Evolutionary conservation across 2,113 vertebrate genomes (phyloP).

Genomic region (Rutilus rutilus): DNA sequence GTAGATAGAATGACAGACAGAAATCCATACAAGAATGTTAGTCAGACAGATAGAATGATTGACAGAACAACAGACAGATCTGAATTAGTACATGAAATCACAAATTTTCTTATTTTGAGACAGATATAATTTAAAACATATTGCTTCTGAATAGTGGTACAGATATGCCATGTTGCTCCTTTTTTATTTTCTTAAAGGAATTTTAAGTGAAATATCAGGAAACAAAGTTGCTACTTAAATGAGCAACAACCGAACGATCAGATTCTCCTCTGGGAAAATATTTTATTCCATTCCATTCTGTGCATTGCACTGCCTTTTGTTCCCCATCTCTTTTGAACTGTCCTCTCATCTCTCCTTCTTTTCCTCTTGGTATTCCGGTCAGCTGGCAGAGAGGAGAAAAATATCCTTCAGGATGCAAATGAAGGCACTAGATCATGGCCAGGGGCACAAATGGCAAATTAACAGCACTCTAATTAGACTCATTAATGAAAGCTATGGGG

Average conservation of each 20-base stretch:
- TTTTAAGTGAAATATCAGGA: not conserved
- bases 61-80: not conserved
- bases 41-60: too few relatives aligned
- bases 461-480: conserved; percentile 60
- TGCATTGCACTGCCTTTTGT: conserved; percentile 7
- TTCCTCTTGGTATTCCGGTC: conserved; percentile 50
- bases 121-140: not conserved
- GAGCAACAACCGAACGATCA: not conserved
- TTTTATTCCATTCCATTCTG: not conserved
- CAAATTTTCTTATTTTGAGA: not conserved
- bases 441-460: conserved; percentile 60
- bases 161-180: not conserved
- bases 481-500: conserved; percentile 57
- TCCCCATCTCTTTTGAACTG: conserved; percentile 32
- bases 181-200: not conserved
- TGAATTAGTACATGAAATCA: not conserved
- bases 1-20: too few relatives aligned
- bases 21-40: too few relatives aligned
- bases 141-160: not conserved
- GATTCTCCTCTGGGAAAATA: not conserved
- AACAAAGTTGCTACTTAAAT: not conserved
- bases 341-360: conserved; percentile 3
- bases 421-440: conserved; percentile 57
- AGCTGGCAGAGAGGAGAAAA: conserved; percentile 31
- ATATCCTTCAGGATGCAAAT: conserved; percentile 53